A percentile compares a stretch with the other conserved stretches of the same genome.
phyloP scores from a whole-genome alignment of 2,113 vertebrate genomes.

The Poecilia latipinna region DNA sequence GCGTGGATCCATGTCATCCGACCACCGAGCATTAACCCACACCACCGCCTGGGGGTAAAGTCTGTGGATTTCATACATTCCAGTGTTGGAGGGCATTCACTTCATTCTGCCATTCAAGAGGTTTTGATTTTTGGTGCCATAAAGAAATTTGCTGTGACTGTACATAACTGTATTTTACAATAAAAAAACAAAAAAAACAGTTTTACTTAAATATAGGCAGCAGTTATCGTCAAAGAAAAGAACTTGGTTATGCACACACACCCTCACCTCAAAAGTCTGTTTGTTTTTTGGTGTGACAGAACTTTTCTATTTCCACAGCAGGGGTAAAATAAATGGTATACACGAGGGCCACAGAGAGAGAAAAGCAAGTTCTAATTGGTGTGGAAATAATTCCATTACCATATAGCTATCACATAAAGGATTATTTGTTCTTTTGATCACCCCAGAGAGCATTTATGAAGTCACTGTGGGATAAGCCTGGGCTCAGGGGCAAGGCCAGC shows the following conservation, averaged over 20 bases:
- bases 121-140: constrained; percentile 31
- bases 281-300: constrained; percentile 27
- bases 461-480: constrained; percentile 63
- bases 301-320: constrained; percentile 23
- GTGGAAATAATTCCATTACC: constrained; percentile 71
- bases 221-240: not conserved
- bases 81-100: constrained; percentile 25
- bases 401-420: constrained; percentile 67
- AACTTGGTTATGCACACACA: not conserved
- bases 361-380: constrained; percentile 66
- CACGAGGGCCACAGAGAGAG: constrained; percentile 29
- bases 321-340: constrained; percentile 54
- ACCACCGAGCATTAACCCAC: constrained; percentile 52
- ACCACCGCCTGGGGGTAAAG: constrained; percentile 36
- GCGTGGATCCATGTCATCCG: constrained; percentile 53
- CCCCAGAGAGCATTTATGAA: constrained; percentile 66
- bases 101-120: constrained; percentile 20
- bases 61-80: constrained; percentile 47
- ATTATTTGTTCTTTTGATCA: constrained; percentile 70
- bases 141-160: not conserved
- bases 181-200: not conserved
- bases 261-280: not conserved
- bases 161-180: no score
- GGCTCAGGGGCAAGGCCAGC: constrained; percentile 60
- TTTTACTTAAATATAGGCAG: constrained; percentile 6